Percentiles rank a stretch among this genome's conserved stretches.
Conservation (phyloP, 2,113 vertebrate species). For the Dasyornis broadbenti region DNA sequence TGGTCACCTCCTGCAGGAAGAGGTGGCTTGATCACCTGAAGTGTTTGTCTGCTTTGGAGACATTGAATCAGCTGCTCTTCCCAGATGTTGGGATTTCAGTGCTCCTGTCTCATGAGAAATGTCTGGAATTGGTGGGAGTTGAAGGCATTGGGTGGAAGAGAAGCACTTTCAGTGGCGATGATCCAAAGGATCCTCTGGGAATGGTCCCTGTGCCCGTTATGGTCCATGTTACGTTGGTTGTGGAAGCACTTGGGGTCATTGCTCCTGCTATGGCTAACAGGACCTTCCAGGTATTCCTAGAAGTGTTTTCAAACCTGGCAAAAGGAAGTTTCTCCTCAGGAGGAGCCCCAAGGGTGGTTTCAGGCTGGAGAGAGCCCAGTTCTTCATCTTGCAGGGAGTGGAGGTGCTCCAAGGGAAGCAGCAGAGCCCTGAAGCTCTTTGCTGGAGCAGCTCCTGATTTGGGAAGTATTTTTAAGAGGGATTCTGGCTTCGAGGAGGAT, state of each 20-base stretch:
- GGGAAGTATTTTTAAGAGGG: background rate
- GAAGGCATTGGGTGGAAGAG: background rate
- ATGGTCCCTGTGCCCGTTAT: fast-evolving
- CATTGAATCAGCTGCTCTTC: background rate
- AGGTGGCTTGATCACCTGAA: background rate
- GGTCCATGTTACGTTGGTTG: fast-evolving
- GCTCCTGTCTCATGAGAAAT: background rate
- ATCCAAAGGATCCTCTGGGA: background rate
- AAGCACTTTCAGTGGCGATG: background rate
- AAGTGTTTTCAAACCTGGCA: background rate
- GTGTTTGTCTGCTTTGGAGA: background rate
- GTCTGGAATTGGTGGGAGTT: background rate
- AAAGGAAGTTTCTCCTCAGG: background rate
- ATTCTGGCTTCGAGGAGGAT: background rate
- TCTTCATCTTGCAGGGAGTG: background rate
- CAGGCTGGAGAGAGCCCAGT: background rate
- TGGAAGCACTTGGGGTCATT: background rate
- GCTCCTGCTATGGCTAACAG: background rate
- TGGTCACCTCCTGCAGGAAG: background rate
- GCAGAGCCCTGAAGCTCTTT: background rate
- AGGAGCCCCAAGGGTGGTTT: background rate
- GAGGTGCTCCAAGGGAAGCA: background rate
- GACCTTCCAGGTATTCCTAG: background rate
- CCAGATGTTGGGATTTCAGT: background rate
- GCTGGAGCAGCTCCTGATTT: background rate